Evolutionary conservation across 2,113 vertebrate genomes (phyloP), one percentile per base, ranked within the genome.

Genomic region (Hippolais icterina): DNA sequence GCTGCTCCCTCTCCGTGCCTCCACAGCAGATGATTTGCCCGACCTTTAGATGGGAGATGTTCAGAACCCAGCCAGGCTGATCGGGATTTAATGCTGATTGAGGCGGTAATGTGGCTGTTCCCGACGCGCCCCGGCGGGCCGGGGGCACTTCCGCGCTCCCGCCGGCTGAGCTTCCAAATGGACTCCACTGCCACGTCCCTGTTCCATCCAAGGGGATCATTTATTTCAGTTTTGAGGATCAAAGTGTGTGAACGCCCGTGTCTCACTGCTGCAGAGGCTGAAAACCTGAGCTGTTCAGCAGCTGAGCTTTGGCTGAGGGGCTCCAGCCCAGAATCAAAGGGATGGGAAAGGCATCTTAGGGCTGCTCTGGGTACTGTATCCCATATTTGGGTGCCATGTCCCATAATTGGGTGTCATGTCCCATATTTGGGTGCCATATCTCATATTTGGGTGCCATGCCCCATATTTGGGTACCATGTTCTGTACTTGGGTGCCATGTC

Each of bases 81-180:
- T 65, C 61, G 2, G 79, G 90, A 17, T 2, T 65, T 94, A 93
- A 96, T 76, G 91, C 88, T 95, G 96, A 94, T 94, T 71, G 96
- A 97, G 88, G 70, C 66, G 78, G 35, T 71, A 50, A 89, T 50
- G 91, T 39, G 65, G 85, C 64, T 91, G 46, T 87, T 83, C 96
- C 61, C 10, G 66, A 42, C 0, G 17, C 9, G 33, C 83, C 94
- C 80, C 4, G 2, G 27, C 17, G 28, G 47, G 64, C 87, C 8
- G 53, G 44, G 94, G 69, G 65, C 64, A 61, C 56, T 83, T 52
- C 21, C 9, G 56, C 16, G 9, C 49, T 94, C 44, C 46, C 1
- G 1, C 47, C 2, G 4, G 57, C 3, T 70, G 24, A 57, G 64
- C 91, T 95, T 46, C 70, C 91, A 65, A 90, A 89, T 85, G 94